Evolutionary conservation across 2,888 invertebrate species (phyloP).

Genomic region (Perizoma flavofasciatum): DNA sequence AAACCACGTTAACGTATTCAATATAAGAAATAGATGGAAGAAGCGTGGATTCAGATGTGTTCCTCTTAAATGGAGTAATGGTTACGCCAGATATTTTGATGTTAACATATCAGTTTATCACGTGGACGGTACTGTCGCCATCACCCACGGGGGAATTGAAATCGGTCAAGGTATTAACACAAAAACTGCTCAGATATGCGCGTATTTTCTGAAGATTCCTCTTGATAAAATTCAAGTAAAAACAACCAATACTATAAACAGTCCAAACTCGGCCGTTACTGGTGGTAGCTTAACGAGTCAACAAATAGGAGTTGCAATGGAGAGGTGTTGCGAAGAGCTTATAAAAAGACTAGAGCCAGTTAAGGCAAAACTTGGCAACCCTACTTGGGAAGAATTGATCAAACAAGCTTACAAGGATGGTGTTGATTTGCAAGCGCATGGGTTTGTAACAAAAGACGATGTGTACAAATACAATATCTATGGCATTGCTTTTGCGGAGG

Average conservation of each 20-base stretch:
- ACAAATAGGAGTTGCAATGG: constrained; percentile 45
- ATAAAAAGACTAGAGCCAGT: constrained; percentile 41
- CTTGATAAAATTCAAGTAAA: constrained; percentile 86
- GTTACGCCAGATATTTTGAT: constrained; percentile 20
- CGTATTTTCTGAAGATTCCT: constrained; percentile 85
- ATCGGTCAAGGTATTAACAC: constrained; percentile 88
- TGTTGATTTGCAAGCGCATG: constrained; percentile 57
- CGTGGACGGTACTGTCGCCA: constrained; percentile 85
- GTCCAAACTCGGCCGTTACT: constrained; percentile 86
- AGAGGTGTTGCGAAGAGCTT: constrained; percentile 41
- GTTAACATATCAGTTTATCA: constrained; percentile 41
- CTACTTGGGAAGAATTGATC: constrained; percentile 78
- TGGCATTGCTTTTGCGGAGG: constrained; percentile 85
- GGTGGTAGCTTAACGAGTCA: constrained; percentile 84
- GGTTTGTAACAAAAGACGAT: constrained; percentile 36
- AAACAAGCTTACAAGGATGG: constrained; percentile 63
- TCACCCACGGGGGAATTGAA: constrained; percentile 71
- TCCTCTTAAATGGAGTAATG: constrained; percentile 82
- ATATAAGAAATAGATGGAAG: constrained; percentile 87
- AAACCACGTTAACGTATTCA: constrained; percentile 78
- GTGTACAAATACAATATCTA: constrained; percentile 62
- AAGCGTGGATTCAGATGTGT: constrained; percentile 86
- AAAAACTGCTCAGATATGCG: constrained; percentile 85
- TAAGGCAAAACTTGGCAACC: constrained; percentile 46
- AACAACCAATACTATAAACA: constrained; percentile 82